Base-by-base conservation (phyloP, 1,140 invertebrate genomes). In the Sminthurinus signatus region DNA sequence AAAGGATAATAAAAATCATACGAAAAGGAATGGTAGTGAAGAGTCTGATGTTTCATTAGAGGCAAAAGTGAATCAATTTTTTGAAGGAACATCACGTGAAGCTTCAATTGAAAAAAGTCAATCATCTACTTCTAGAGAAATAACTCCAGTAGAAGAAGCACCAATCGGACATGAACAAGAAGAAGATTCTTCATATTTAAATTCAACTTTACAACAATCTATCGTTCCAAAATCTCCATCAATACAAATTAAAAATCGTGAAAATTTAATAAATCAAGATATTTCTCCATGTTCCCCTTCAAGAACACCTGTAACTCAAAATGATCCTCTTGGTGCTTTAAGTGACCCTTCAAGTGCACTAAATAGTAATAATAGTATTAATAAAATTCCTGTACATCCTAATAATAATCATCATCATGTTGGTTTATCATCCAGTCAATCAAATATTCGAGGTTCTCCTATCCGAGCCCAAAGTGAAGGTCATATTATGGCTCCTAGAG, bases 321-420 rank as follows among this genome's bases (percentile, higher is more conserved):
- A 93, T 75, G 92, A 95, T 80, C 93, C 93, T 0, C 77, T 96
- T 27, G 93, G 92, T 12, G 89, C 91, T 28, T 79, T 93, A 43
- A 80, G 73, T 55, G 50, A 59, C 29, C 63, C 67, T 17, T 15
- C 50, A 27, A 52, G 50, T 28, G 14, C 50, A 4, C 14, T 27
- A 28, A 14, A 56, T 36, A 5, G 12, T 8, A 8, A 12, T 12
- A 15, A 5, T 56, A 31, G 29, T 39, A 17, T 3, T 54, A 31
- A 23, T 12, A 28, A 8, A 12, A 5, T 23, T 3, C n/a, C 54
- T 12, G 4, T 32, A 15, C 54, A 39, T n/a, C 54, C 42, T 28
- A 55, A 62, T n/a, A 64, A 39, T 28, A n/a, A n/a, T n/a, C n/a
- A n/a, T n/a, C n/a, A n/a, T n/a, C n/a, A n/a, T n/a, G n/a, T n/a